A percentile compares a stretch with the other conserved stretches of the same genome.
Evolutionary conservation across 2,113 vertebrate species (phyloP).

Genomic region (Microcebus lehilahytsara): DNA sequence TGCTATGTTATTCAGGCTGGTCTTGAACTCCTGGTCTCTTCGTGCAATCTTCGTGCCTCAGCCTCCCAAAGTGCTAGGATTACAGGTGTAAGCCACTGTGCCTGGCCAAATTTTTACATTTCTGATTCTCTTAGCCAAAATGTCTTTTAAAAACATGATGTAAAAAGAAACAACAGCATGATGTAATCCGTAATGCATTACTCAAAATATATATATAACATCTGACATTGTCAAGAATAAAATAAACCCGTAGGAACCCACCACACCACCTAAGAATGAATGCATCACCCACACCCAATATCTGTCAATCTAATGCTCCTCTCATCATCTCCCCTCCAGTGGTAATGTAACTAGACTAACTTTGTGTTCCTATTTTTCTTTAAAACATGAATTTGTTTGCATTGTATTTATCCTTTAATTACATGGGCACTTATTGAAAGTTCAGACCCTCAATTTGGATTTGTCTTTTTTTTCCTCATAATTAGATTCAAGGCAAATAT

Average conservation of each 20-base stretch:
- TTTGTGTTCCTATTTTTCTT: background rate
- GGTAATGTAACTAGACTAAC: background rate
- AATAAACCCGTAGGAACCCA: background rate
- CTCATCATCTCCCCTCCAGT: background rate
- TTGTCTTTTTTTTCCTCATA: background rate
- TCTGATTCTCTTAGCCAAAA: background rate
- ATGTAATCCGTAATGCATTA: background rate
- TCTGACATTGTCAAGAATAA: background rate
- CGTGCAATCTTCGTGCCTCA: too few species aligned
- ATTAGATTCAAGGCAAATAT: background rate
- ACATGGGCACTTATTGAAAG: background rate
- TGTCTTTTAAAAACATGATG: background rate
- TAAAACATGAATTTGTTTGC: background rate
- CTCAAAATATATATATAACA: background rate
- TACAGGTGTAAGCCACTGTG: background rate
- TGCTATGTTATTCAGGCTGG: too few species aligned
- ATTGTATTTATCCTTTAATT: background rate
- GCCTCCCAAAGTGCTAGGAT: too few species aligned
- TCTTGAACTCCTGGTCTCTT: too few species aligned
- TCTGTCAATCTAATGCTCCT: background rate
- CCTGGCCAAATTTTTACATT: background rate
- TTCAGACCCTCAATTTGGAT: background rate
- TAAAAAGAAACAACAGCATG: too few species aligned
- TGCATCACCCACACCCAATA: background rate
- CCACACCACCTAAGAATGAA: background rate